Evolutionary conservation across 2,113 vertebrate genomes (phyloP).

Genomic region (Charina bottae): DNA sequence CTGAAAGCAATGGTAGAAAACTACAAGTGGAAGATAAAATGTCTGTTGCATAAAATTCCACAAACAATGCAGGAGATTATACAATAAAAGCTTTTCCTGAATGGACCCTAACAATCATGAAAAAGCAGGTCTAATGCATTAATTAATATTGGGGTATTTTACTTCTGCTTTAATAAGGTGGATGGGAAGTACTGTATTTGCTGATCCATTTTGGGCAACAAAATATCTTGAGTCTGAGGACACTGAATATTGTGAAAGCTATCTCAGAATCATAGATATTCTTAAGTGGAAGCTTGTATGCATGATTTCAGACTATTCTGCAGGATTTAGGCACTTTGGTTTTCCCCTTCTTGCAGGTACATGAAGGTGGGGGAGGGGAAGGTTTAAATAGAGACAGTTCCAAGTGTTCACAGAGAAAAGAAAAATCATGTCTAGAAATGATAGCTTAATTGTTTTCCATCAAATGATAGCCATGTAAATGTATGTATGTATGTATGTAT

Average conservation of each 20-base stretch:
- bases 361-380: too few species aligned
- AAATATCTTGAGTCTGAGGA: background rate
- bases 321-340: background rate
- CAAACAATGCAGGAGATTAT: background rate
- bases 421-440: background rate
- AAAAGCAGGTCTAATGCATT: background rate
- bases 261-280: background rate
- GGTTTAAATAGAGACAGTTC: background rate
- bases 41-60: background rate
- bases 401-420: background rate
- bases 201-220: background rate
- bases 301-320: background rate
- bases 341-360: background rate
- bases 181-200: background rate
- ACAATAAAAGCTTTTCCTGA: background rate
- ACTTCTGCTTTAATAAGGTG: background rate
- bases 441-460: too few species aligned
- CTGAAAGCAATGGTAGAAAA: background rate
- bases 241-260: background rate
- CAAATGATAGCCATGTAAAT: too few species aligned
- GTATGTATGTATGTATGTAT: too few species aligned
- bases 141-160: background rate
- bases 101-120: background rate
- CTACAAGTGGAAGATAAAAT: background rate
- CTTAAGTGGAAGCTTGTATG: fast-evolving